Base-by-base conservation (phyloP, 2,888 invertebrate species). In the Odontomyia ornata region DNA sequence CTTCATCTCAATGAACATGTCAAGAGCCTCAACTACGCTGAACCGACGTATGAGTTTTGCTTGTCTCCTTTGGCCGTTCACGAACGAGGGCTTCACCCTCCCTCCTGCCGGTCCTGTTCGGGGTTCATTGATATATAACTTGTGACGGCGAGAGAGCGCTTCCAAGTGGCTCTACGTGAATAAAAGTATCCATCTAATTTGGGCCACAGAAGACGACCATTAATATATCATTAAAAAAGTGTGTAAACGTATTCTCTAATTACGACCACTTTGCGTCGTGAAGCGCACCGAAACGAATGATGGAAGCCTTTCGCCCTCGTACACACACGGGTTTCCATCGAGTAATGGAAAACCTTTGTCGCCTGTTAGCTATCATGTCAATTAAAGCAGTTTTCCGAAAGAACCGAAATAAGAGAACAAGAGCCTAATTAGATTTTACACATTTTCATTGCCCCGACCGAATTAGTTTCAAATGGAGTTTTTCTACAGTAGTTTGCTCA, bases 1-100 rank as follows among this genome's bases (percentile, higher is more conserved):
- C 57, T 43, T 52, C 76, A 64, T 76, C 77, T 75, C 77, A 76
- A 79, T 77, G 75, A 79, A 79, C 77, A 73, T 79, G 77, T 76
- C 76, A 79, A 77, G 69, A 75, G 76, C 43, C 73, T 60, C 46
- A 67, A 56, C 11, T 47, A 47, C 69, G 25, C 18, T 30, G 47
- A 21, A 77, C 76, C 77, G 76, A 79, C 76, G 72, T 64, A 79
- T n/a, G n/a, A n/a, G n/a, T n/a, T n/a, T 76, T 36, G 76, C 27
- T 56, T 64, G 77, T 77, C 75, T 76, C 64, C 62, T 46, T 52
- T 64, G 15, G 21, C 30, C n/a, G 18, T 18, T 21, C 25, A n/a
- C 30, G 72, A 36, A n/a, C 30, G 30, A 21, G 28, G 60, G 56
- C 52, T 18, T 4, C 60, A 28, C 18, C 65, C 36, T 28, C 15